Evolutionary conservation across 1,140 invertebrate species (phyloP), one percentile per base, ranked within the genome.

Genomic region (Caenorhabditis latens): DNA sequence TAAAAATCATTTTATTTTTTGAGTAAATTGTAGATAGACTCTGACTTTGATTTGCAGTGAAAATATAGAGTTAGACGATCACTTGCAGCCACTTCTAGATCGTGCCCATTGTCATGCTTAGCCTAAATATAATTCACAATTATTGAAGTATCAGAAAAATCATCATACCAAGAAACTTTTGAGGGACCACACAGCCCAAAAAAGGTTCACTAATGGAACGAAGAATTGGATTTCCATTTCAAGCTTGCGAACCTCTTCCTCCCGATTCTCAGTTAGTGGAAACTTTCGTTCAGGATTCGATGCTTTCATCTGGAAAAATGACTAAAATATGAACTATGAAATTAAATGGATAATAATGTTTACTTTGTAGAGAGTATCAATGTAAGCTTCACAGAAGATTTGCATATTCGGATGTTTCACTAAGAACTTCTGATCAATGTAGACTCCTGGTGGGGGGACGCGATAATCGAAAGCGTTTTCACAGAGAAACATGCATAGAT

Each of bases 301-400:
- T 13, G 24, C 24, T 32, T 63, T 63, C 61, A 63, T 63, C 61
- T 63, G 24, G 8, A 63, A 53, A 53, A 9, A 9, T 13, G 16
- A 53, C 9, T 53, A 53, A 1, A 58, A 19, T 58, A 16, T 58
- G 0, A 19, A 7, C n/a, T n/a, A n/a, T n/a, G n/a, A n/a, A n/a
- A n/a, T n/a, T n/a, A 19, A 58, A 58, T 58, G 14, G n/a, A n/a
- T n/a, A 58, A 58, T 19, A 58, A 16, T 7, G 13, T 19, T 58
- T 63, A 63, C 61, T 32, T 63, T 63, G 14, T 32, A 63, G n/a
- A 63, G 61, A 63, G 24, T 63, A 63, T 63, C 61, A 24, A 63
- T 32, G 32, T 63, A 63, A 32, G 61, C 21, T 63, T 63, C 61
- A 63, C 21, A 32, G 24, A 63, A 24, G 5, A 63, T 63, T 32